A percentile compares a stretch with the other conserved stretches of the same genome.
Evolutionary conservation across 2,888 invertebrate species (phyloP).

Genomic region (Parnassius smintheus): DNA sequence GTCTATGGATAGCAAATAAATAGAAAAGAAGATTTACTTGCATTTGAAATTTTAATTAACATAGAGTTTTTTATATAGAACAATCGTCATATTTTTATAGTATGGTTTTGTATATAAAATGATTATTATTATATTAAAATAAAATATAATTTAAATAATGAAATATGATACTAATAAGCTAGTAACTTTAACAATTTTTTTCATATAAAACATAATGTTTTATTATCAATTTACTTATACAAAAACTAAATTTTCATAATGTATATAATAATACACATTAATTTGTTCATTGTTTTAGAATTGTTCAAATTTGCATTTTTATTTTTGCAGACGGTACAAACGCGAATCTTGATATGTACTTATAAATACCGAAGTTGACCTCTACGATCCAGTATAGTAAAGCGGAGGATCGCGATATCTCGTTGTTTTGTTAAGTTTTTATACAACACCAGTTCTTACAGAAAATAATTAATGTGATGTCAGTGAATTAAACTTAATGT

Average conservation of each 20-base stretch:
- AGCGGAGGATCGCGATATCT: slow-evolving; percentile 43
- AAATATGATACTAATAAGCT: too few species aligned
- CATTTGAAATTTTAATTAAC: too few species aligned
- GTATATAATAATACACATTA: too few species aligned
- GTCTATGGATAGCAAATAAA: slow-evolving; percentile 17
- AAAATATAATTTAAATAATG: too few species aligned
- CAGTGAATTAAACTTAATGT: slow-evolving; percentile 28
- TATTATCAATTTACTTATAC: too few species aligned
- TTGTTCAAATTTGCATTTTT: not conserved
- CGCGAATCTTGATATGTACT: slow-evolving; percentile 40
- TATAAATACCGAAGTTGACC: slow-evolving; percentile 64
- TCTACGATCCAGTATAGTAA: slow-evolving; percentile 63
- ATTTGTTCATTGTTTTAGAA: too few species aligned
- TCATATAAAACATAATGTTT: too few species aligned
- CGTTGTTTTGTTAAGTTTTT: slow-evolving; percentile 30
- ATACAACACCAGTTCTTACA: slow-evolving; percentile 25
- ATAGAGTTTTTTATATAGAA: too few species aligned
- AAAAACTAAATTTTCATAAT: not conserved
- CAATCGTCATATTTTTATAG: too few species aligned
- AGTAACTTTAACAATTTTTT: too few species aligned
- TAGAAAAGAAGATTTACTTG: not conserved
- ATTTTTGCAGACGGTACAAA: slow-evolving; percentile 48
- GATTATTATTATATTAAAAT: too few species aligned
- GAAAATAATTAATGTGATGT: slow-evolving; percentile 27
- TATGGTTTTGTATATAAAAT: too few species aligned